phyloP scores from a whole-genome alignment of 2,888 invertebrate genomes.

The Drosophila antonietae region DNA sequence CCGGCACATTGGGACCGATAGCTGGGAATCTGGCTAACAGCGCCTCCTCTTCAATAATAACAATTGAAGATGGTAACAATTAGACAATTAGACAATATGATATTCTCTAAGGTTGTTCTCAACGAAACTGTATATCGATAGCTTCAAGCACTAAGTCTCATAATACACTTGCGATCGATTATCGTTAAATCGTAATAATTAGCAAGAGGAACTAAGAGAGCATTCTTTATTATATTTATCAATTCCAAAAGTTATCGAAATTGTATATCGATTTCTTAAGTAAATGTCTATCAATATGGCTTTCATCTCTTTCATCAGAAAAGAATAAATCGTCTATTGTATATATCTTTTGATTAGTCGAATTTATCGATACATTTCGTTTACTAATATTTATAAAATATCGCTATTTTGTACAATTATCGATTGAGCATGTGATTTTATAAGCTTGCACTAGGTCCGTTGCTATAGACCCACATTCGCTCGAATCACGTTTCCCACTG shows the following conservation, averaged over 20 bases:
- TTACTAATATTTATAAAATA: background rate
- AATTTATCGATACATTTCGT: background rate
- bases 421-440: background rate
- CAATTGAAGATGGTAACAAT: background rate
- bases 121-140: background rate
- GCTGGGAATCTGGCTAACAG: background rate
- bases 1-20: slow-evolving; percentile 43
- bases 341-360: too few relatives aligned
- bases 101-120: too few relatives aligned
- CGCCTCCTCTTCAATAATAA: background rate
- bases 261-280: background rate
- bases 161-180: background rate
- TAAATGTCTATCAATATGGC: too few relatives aligned
- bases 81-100: background rate
- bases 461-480: background rate
- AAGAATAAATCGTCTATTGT: too few relatives aligned
- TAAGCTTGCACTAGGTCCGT: background rate
- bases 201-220: background rate
- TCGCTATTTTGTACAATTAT: background rate
- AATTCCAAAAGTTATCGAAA: background rate
- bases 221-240: too few relatives aligned
- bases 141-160: background rate
- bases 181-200: background rate
- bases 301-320: too few relatives aligned
- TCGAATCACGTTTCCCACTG: slow-evolving; percentile 38